Conservation (phyloP, 1,140 invertebrate genomes). For the Cyphomyrmex costatus region DNA sequence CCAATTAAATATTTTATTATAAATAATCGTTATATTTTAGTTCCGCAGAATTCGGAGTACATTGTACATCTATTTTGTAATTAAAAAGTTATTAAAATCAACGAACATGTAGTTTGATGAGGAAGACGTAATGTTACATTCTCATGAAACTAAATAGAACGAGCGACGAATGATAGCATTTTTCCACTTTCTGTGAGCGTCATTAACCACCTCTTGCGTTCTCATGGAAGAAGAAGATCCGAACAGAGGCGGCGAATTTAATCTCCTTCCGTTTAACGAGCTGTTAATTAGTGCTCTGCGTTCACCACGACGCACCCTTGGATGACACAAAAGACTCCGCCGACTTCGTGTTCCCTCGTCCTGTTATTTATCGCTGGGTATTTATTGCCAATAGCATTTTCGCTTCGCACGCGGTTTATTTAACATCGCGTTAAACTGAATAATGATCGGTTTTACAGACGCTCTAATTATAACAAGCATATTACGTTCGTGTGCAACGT, state of each 20-base stretch:
- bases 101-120: not conserved
- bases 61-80: not conserved
- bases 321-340: conserved; percentile 33
- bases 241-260: conserved; percentile 11
- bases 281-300: conserved; percentile 40
- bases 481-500: conserved; percentile 1
- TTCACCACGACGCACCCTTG: conserved; percentile 10
- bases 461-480: conserved; percentile 24
- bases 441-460: conserved; percentile 29
- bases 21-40: not conserved
- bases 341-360: not conserved
- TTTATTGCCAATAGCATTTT: conserved; percentile 35
- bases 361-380: conserved; percentile 19
- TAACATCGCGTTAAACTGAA: conserved; percentile 8
- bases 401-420: conserved; percentile 21
- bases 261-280: conserved; percentile 39
- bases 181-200: not conserved
- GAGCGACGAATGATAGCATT: not conserved
- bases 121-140: not conserved
- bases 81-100: conserved; percentile 1
- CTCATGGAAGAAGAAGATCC: not conserved
- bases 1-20: not conserved
- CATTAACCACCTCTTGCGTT: conserved; percentile 2
- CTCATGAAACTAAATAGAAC: conserved; percentile 5
- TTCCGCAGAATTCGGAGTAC: not conserved